A percentile compares a stretch with the other conserved stretches of the same genome.
Evolutionary conservation across 2,888 invertebrate genomes (phyloP).

Genomic region (Lamproptera curius): DNA sequence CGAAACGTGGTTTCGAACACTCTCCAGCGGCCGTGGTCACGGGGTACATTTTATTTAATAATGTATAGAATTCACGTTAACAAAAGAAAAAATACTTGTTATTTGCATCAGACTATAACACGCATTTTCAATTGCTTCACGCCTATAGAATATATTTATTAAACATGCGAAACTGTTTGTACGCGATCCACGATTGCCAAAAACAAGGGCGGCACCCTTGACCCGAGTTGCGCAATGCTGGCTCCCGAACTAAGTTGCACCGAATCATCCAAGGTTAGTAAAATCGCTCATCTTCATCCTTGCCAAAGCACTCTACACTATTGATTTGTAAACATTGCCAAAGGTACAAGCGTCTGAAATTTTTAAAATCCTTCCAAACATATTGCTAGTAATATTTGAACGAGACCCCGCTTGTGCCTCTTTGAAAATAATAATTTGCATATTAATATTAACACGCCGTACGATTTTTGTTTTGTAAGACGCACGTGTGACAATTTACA

Average conservation of each 20-base stretch:
- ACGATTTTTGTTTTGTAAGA: too few species aligned
- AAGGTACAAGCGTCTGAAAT: slow-evolving; percentile 2
- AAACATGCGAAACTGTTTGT: slow-evolving; percentile 42
- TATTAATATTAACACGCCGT: not conserved
- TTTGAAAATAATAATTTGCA: not conserved
- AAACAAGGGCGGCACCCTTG: slow-evolving; percentile 66
- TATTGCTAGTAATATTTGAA: slow-evolving; percentile 1
- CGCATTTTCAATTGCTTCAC: not conserved
- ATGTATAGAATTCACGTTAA: too few species aligned
- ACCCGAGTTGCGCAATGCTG: slow-evolving; percentile 61
- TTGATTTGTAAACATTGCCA: slow-evolving; percentile 28
- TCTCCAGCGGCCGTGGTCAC: too few species aligned
- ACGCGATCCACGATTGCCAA: slow-evolving; percentile 54
- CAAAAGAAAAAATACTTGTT: too few species aligned
- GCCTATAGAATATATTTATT: slow-evolving; percentile 31
- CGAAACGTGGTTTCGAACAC: too few species aligned
- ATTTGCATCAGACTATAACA: too few species aligned
- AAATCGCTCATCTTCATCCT: slow-evolving; percentile 56
- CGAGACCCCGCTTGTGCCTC: not conserved
- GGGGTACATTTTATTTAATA: too few species aligned
- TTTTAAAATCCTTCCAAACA: slow-evolving; percentile 10
- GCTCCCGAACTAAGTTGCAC: slow-evolving; percentile 48
- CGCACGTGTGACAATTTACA: too few species aligned
- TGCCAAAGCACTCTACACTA: slow-evolving; percentile 43
- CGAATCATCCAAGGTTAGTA: slow-evolving; percentile 46